phyloP scores from a whole-genome alignment of 1,140 invertebrate genomes.

The Dinoponera quadriceps region DNA sequence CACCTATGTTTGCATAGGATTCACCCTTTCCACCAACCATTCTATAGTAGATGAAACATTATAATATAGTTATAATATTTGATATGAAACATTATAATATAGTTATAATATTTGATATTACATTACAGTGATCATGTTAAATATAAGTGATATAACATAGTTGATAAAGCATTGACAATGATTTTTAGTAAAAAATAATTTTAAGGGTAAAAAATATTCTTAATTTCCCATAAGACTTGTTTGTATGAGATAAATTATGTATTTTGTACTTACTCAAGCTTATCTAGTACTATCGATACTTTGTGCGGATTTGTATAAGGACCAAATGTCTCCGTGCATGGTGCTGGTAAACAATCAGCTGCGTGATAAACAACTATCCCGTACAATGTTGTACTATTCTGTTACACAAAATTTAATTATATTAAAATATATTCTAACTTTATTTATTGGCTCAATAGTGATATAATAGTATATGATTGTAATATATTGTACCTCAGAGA shows the following conservation, averaged over 20 bases:
- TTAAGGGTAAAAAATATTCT: background rate
- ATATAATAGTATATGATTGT: slow-evolving; percentile 30
- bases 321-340: slow-evolving; percentile 90
- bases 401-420: slow-evolving; percentile 53
- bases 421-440: too few species aligned
- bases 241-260: background rate
- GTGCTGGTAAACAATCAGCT: slow-evolving; percentile 92
- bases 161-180: too few species aligned
- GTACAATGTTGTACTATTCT: slow-evolving; percentile 91
- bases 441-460: background rate
- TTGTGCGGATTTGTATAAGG: slow-evolving; percentile 93
- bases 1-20: slow-evolving; percentile 94
- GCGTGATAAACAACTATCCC: slow-evolving; percentile 95
- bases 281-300: slow-evolving; percentile 91
- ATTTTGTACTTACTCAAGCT: slow-evolving; percentile 89
- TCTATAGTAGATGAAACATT: slow-evolving; percentile 84
- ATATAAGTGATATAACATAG: too few species aligned
- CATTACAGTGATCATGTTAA: too few species aligned
- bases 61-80: background rate
- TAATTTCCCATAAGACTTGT: background rate
- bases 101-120: too few species aligned
- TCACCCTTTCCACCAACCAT: slow-evolving; percentile 96
- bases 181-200: too few species aligned
- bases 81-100: slow-evolving; percentile 5
- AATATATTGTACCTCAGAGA: slow-evolving; percentile 86